A percentile compares a stretch with the other conserved stretches of the same genome.
Conservation (phyloP, 2,888 invertebrate genomes). For the Sclerodermus sp. region DNA sequence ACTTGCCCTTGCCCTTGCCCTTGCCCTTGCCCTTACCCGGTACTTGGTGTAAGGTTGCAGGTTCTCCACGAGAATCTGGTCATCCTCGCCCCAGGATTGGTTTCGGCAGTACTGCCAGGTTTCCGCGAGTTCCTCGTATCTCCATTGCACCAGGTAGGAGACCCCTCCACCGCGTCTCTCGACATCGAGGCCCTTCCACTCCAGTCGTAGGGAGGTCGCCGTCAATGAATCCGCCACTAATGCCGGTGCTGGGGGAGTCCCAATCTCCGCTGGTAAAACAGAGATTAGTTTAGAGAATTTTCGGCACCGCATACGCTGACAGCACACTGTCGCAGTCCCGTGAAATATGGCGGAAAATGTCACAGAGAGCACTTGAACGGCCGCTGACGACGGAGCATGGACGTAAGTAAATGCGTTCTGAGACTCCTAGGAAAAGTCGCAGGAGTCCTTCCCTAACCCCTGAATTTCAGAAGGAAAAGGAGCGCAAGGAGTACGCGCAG, state of each 20-base stretch:
- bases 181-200: constrained; percentile 66
- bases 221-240: constrained; percentile 77
- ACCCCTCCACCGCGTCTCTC: constrained; percentile 59
- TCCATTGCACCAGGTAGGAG: constrained; percentile 72
- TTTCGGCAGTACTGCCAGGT: constrained; percentile 84
- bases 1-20: too few species aligned
- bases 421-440: too few species aligned
- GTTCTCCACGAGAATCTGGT: constrained; percentile 72
- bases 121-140: constrained; percentile 69
- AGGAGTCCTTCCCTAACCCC: too few species aligned
- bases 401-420: too few species aligned
- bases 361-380: background rate
- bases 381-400: too few species aligned
- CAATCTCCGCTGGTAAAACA: constrained; percentile 67
- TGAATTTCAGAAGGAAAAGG: too few species aligned
- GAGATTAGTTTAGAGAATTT: constrained; percentile 6
- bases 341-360: background rate
- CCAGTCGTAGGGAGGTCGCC: constrained; percentile 76
- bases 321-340: background rate
- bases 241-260: constrained; percentile 73
- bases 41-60: constrained; percentile 88
- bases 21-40: constrained; percentile 62
- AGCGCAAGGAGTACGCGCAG: constrained; percentile 31
- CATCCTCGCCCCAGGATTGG: constrained; percentile 68
- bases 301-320: constrained; percentile 10